Conservation (phyloP, 2,888 invertebrate genomes). For the Herminia tarsipennalis region DNA sequence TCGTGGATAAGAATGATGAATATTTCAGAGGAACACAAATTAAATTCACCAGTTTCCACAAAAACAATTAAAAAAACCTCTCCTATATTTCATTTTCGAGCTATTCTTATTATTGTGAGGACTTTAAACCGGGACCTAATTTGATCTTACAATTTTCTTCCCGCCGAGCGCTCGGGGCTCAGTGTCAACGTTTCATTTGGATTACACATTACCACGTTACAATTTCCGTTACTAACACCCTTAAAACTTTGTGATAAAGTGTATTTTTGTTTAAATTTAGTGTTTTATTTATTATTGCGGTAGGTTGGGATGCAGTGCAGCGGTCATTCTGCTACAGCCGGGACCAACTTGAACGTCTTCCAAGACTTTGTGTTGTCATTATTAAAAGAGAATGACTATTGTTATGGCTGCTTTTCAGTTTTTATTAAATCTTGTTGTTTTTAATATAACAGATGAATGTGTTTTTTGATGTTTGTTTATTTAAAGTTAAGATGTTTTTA, state of each 20-base stretch:
- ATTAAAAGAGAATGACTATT: constrained; percentile 73
- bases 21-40: constrained; percentile 29
- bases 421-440: constrained; percentile 53
- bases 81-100: constrained; percentile 61
- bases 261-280: constrained; percentile 27
- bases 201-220: constrained; percentile 62
- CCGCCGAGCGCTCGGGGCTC: constrained; percentile 67
- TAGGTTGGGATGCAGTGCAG: constrained; percentile 60
- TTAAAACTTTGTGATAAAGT: constrained; percentile 38
- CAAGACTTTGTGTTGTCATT: constrained; percentile 71
- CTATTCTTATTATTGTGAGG: constrained; percentile 69
- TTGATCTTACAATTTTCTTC: constrained; percentile 79
- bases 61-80: constrained; percentile 31
- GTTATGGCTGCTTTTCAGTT: constrained; percentile 65
- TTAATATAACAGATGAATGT: constrained; percentile 12
- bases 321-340: constrained; percentile 71
- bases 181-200: constrained; percentile 80
- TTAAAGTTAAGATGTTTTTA: neutral
- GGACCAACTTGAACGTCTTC: constrained; percentile 69
- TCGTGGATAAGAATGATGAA: too few relatives aligned
- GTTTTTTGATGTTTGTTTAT: constrained; percentile 1
- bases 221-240: constrained; percentile 23
- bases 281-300: constrained; percentile 37
- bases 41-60: constrained; percentile 27
- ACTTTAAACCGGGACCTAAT: constrained; percentile 73